Evolutionary conservation across 2,797 vertebrate species (phyloP), one percentile per base, ranked within the genome.

Genomic region (Chiloscyllium punctatum): DNA sequence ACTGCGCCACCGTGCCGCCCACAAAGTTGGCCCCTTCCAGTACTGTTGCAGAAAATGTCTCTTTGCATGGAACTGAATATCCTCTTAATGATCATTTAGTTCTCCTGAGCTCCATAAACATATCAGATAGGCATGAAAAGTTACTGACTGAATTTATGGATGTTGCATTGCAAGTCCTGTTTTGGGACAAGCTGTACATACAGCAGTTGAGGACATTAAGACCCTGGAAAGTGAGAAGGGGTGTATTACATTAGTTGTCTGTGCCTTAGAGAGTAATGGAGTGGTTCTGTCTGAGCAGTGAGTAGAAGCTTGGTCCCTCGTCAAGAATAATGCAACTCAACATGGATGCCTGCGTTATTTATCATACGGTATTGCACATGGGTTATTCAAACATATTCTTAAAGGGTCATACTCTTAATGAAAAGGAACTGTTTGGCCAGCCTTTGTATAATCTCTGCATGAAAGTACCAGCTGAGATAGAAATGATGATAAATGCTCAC

Each of bases 41-140:
- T 62, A 33, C 66, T 94, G 23, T 69, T 23, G 15, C 91, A 94
- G n/a, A 69, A 71, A 94, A 33, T 18, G 2, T 33, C n/a, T 1
- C 66, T 42, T 42, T 21, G 18, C 8, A 37, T 2, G 18, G 91
- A 94, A 69, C 25, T 37, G 15, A 94, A 37, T 69, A 42, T 48
- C 7, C 33, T 42, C 91, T 94, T 66, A 94, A 68, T 25, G n/a
- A 2, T 69, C n/a, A 71, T 27, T 69, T 37, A 3, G 91, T 94
- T 94, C 91, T 94, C 91, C 66, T 13, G 91, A 69, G 91, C 37
- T 42, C 62, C 8, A 94, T 94, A 69, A 94, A 69, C 8, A 8
- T 92, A n/a, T 68, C 90, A 68, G 62, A 42, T 23, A 37, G n/a
- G 69, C 21, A 69, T 94, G 91, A 94, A 94, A 94, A 94, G 21